phyloP scores from a whole-genome alignment of 1,140 invertebrate species.

The Triops longicaudatus region DNA sequence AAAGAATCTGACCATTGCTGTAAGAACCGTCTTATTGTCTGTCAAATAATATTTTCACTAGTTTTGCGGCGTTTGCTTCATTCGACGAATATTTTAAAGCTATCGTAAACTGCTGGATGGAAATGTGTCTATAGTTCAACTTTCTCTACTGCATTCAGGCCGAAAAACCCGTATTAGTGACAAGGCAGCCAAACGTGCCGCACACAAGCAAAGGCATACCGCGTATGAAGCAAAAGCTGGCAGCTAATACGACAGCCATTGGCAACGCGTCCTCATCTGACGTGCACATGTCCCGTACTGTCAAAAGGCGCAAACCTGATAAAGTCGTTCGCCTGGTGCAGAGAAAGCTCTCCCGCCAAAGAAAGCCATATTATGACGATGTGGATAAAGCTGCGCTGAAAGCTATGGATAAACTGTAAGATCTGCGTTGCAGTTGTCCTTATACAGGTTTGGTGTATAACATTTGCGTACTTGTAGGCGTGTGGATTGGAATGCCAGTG shows the following conservation, averaged over 20 bases:
- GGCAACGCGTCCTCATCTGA: neutral
- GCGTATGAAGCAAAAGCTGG: neutral
- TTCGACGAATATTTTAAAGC: no score
- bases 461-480: conserved; percentile 32
- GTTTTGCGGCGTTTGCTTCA: no score
- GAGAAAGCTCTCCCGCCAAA: conserved; percentile 3
- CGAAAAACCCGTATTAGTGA: neutral
- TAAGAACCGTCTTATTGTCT: neutral
- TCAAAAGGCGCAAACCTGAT: neutral
- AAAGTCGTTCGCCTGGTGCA: neutral
- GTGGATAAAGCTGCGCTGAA: conserved; percentile 56
- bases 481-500: conserved; percentile 45
- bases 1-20: neutral
- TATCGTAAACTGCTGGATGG: neutral
- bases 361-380: conserved; percentile 50
- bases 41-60: no score
- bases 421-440: conserved; percentile 27
- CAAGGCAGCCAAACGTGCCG: neutral
- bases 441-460: neutral
- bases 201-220: neutral
- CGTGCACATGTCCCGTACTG: neutral
- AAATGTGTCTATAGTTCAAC: no score
- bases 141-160: neutral
- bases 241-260: neutral
- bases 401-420: conserved; percentile 52